phyloP scores from a whole-genome alignment of 2,113 vertebrate genomes.

The Pelusios castaneus region DNA sequence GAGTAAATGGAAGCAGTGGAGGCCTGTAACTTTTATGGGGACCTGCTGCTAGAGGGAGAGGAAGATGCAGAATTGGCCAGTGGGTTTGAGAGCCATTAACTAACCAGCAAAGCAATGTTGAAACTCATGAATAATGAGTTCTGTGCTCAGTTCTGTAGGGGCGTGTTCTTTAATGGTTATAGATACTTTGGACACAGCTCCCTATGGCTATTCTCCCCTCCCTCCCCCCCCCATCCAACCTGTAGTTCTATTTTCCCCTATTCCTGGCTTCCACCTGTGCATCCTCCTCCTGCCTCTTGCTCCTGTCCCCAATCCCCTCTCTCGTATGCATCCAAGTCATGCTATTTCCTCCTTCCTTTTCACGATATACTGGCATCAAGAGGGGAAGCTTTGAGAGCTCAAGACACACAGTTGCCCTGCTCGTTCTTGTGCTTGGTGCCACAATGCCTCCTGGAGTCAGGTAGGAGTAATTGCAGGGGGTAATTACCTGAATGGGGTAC shows the following conservation, averaged over 20 bases:
- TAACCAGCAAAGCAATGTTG: not conserved
- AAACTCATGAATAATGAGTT: not conserved
- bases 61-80: not conserved
- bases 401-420: not conserved
- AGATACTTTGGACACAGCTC: not conserved
- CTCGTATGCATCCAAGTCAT: not conserved
- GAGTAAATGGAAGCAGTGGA: not conserved
- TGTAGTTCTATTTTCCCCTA: not conserved
- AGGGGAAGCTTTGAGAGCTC: conserved; percentile 37
- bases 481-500: not conserved
- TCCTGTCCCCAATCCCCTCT: not conserved
- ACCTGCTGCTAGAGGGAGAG: not conserved
- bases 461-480: not conserved
- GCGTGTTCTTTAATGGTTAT: accelerated
- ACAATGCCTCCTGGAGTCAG: accelerated
- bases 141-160: not conserved
- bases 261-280: not conserved
- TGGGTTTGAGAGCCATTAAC: not conserved
- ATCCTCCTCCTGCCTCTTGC: not conserved
- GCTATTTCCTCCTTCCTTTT: not conserved
- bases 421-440: not conserved
- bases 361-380: not conserved
- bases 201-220: not conserved
- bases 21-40: not conserved
- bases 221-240: not conserved